phyloP scores from a whole-genome alignment of 2,797 vertebrate species.

The Cynodonichthys magdalenae region DNA sequence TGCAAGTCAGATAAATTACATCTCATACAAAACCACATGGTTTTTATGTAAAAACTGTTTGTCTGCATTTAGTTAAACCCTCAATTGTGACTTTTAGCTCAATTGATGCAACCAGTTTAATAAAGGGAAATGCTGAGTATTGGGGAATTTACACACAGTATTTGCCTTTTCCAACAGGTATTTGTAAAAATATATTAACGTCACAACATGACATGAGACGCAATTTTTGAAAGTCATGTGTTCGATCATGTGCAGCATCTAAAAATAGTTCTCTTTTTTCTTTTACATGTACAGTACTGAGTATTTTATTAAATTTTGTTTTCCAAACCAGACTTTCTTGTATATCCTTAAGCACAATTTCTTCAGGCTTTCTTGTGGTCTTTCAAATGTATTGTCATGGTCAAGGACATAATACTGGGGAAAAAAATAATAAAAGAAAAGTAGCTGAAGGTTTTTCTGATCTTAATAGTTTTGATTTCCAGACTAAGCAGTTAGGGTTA shows the following conservation, averaged over 20 bases:
- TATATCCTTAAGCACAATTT: too few relatives aligned
- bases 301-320: too few relatives aligned
- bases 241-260: neutral
- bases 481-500: too few relatives aligned
- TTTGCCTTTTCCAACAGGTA: neutral
- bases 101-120: neutral
- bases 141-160: neutral
- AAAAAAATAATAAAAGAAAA: too few relatives aligned
- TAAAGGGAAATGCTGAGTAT: neutral
- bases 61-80: neutral
- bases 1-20: neutral
- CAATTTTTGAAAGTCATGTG: neutral
- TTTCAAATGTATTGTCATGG: too few relatives aligned
- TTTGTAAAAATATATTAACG: neutral
- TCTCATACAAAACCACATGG: neutral
- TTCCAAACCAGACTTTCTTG: too few relatives aligned
- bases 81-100: neutral
- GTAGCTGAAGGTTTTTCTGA: too few relatives aligned
- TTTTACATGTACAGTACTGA: too few relatives aligned
- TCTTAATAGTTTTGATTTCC: too few relatives aligned
- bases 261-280: neutral
- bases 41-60: neutral
- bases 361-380: too few relatives aligned
- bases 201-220: neutral
- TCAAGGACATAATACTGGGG: too few relatives aligned